A percentile compares a stretch with the other conserved stretches of the same genome.
Conservation (phyloP, 2,888 invertebrate species). For the Xanthorhoe spadicearia region DNA sequence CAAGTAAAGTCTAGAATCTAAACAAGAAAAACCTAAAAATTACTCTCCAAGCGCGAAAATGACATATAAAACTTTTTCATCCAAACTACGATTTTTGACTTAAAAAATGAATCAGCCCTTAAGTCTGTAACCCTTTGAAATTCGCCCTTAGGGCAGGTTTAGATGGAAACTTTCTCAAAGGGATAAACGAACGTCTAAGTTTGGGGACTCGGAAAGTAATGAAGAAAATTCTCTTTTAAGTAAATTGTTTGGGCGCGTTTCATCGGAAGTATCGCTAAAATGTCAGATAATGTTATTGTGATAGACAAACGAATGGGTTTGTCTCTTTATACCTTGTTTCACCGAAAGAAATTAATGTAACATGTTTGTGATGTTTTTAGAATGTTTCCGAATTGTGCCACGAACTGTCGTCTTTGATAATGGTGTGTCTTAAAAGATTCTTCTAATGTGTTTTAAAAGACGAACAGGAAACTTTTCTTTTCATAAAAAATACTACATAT, state of each 20-base stretch:
- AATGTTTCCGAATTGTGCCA: too few relatives aligned
- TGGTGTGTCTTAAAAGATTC: too few relatives aligned
- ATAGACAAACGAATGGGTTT: conserved; percentile 24
- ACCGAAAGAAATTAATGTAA: neutral
- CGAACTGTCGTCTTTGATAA: too few relatives aligned
- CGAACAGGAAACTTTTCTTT: too few relatives aligned
- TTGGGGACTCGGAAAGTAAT: conserved; percentile 39
- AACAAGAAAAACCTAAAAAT: too few relatives aligned
- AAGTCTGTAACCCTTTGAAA: conserved; percentile 35
- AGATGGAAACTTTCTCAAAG: conserved; percentile 44
- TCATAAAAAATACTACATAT: too few relatives aligned
- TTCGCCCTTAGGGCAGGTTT: conserved; percentile 40
- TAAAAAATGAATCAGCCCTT: conserved; percentile 27
- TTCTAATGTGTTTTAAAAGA: too few relatives aligned
- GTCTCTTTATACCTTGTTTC: conserved; percentile 2
- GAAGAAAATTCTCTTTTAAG: conserved; percentile 43
- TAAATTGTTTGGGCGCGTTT: conserved; percentile 42
- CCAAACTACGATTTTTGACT: conserved; percentile 19
- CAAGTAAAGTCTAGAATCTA: too few relatives aligned
- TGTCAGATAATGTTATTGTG: conserved; percentile 25
- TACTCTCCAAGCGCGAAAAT: neutral
- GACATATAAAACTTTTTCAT: conserved; percentile 4
- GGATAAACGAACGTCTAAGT: conserved; percentile 42
- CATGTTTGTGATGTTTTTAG: too few relatives aligned
- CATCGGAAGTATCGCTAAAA: conserved; percentile 39